Evolutionary conservation across 2,888 invertebrate species (phyloP).

Genomic region (Heterodera filipjevi): DNA sequence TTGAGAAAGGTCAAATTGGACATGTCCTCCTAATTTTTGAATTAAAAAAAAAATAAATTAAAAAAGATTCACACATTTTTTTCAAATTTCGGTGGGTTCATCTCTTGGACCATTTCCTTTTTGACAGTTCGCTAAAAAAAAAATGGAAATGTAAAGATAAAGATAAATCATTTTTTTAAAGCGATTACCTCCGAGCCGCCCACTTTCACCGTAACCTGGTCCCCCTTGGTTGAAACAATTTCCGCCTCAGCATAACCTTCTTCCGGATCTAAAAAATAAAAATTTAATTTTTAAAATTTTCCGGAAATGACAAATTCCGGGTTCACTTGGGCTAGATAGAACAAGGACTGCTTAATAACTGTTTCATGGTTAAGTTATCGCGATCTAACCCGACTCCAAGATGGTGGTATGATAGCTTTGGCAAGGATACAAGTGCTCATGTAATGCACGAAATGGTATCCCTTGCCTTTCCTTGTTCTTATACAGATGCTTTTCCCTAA

Average conservation of each 20-base stretch:
- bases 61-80: conserved; percentile 72
- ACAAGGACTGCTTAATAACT: too few species aligned
- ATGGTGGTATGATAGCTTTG: too few species aligned
- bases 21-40: conserved; percentile 54
- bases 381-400: too few species aligned
- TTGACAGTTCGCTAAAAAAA: conserved; percentile 75
- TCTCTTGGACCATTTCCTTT: conserved; percentile 89
- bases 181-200: conserved; percentile 52
- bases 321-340: too few species aligned
- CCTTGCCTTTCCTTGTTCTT: too few species aligned
- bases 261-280: conserved; percentile 35
- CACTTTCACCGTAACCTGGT: conserved; percentile 87
- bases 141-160: conserved; percentile 29
- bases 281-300: conserved; percentile 13
- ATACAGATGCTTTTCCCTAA: too few species aligned
- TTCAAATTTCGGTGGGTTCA: conserved; percentile 98
- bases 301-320: too few species aligned
- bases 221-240: conserved; percentile 97
- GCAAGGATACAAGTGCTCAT: too few species aligned
- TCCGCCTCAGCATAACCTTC: conserved; percentile 83
- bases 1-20: conserved; percentile 94
- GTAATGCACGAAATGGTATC: too few species aligned
- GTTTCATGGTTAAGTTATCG: too few species aligned
- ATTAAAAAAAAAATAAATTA: background rate
- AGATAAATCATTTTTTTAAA: conserved; percentile 31